These are phyloP conservation scores for Haliclona indistincta DNA, from an alignment of 37 sponge, comb jelly and placozoan species.

Conservation along the genomic window DNA sequence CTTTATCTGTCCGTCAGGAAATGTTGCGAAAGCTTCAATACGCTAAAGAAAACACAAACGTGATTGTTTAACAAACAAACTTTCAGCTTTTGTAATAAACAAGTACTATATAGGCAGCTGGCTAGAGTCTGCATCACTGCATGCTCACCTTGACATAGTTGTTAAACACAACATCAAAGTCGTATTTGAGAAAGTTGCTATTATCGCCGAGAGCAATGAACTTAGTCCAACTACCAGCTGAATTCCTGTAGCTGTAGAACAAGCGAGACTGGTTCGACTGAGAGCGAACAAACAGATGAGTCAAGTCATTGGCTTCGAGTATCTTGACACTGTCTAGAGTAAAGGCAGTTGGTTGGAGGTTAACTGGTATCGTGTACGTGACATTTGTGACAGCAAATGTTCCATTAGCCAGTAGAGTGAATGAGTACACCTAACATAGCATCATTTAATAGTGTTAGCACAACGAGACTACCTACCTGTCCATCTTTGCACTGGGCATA, in stretches of 20 bases:
- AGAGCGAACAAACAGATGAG: conserved; percentile 48
- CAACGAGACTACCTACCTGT: conserved; percentile 12
- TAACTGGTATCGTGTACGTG: conserved; percentile 9
- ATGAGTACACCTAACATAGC: conserved; percentile 4
- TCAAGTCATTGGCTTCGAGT: conserved; percentile 8
- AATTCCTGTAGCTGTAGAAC: background rate
- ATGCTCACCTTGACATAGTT: conserved; percentile 19
- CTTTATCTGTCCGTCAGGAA: conserved; percentile 10
- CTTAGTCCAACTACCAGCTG: conserved; percentile 4
- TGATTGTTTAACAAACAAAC: background rate
- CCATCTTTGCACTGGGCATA: conserved; percentile 24
- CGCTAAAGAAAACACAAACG: background rate
- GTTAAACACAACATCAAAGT: conserved; percentile 46
- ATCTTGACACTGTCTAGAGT: conserved; percentile 24
- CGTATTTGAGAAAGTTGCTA: conserved; percentile 9
- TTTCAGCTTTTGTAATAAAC: background rate
- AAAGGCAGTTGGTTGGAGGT: background rate
- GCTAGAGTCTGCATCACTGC: background rate
- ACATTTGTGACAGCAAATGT: background rate
- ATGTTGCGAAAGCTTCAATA: conserved; percentile 52
- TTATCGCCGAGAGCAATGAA: conserved; percentile 33
- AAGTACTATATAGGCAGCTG: background rate
- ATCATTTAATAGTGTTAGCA: background rate
- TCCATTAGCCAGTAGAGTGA: background rate
- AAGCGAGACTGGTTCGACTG: conserved; percentile 34